Conservation (phyloP, 2,797 vertebrate species). For the Lutra lutra region DNA sequence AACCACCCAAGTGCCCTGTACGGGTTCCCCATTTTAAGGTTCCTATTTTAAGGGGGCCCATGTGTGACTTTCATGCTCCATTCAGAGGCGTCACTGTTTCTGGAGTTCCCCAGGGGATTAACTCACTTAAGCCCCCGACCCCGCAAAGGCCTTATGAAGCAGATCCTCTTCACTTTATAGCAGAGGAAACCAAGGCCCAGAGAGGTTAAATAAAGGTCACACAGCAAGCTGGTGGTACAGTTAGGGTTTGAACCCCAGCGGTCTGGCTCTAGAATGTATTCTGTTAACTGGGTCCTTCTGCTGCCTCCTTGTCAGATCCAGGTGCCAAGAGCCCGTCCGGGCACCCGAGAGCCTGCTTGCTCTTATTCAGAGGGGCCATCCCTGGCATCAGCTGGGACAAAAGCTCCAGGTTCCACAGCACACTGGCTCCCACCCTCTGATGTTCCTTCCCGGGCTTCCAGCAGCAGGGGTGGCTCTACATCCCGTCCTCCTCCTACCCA, state of each 20-base stretch:
- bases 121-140: neutral
- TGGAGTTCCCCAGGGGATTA: neutral
- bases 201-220: neutral
- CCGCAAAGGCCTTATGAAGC: neutral
- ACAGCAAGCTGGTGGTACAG: neutral
- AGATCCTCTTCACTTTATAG: neutral
- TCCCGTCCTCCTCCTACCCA: neutral
- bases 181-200: neutral
- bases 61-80: neutral
- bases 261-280: neutral
- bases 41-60: neutral
- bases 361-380: neutral
- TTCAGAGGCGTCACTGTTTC: neutral
- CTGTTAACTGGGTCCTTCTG: neutral
- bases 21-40: neutral
- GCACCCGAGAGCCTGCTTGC: neutral
- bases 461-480: neutral
- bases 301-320: neutral
- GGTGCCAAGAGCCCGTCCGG: neutral
- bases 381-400: rapidly evolving
- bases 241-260: neutral
- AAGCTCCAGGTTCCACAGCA: neutral
- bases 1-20: neutral
- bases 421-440: neutral
- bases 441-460: rapidly evolving